Conservation (phyloP, 2,888 invertebrate genomes). For the Oxycera nigricornis region DNA sequence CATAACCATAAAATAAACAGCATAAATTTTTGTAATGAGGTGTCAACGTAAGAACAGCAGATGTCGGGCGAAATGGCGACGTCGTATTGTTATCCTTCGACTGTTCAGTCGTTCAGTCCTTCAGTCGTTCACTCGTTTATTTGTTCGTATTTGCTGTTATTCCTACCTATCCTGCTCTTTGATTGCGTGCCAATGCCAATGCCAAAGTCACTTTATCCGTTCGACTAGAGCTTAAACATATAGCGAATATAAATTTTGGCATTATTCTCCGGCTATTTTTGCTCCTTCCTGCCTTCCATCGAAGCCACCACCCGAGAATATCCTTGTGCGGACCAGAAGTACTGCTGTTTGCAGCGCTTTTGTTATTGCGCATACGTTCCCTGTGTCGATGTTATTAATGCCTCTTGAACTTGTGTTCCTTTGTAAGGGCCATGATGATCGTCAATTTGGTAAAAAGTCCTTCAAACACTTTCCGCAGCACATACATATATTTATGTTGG, state of each 20-base stretch:
- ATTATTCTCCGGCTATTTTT: slow-evolving; percentile 38
- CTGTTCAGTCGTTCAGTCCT: slow-evolving; percentile 1
- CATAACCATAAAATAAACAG: slow-evolving; percentile 45
- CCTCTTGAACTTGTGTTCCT: slow-evolving; percentile 25
- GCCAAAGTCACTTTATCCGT: slow-evolving; percentile 22
- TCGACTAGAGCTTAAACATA: slow-evolving; percentile 24
- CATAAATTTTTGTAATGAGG: slow-evolving; percentile 46
- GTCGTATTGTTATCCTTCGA: slow-evolving; percentile 32
- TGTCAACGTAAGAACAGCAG: slow-evolving; percentile 45
- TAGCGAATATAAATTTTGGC: slow-evolving; percentile 41
- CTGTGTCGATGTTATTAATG: slow-evolving; percentile 41
- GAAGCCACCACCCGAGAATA: not conserved
- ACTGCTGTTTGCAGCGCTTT: slow-evolving; percentile 3
- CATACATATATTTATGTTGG: not conserved
- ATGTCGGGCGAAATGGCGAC: slow-evolving; percentile 38
- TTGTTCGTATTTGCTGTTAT: not conserved
- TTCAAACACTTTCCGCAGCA: slow-evolving; percentile 12
- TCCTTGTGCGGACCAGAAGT: not conserved
- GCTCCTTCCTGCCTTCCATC: not conserved
- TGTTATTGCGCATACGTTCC: slow-evolving; percentile 18
- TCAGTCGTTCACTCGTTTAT: not conserved
- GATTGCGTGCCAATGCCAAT: slow-evolving; percentile 9
- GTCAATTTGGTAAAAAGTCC: slow-evolving; percentile 40
- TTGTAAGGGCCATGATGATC: slow-evolving; percentile 37
- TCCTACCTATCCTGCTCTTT: slow-evolving; percentile 6